Evolutionary conservation across 2,888 invertebrate genomes (phyloP).

Genomic region (Stegophylla sp.): DNA sequence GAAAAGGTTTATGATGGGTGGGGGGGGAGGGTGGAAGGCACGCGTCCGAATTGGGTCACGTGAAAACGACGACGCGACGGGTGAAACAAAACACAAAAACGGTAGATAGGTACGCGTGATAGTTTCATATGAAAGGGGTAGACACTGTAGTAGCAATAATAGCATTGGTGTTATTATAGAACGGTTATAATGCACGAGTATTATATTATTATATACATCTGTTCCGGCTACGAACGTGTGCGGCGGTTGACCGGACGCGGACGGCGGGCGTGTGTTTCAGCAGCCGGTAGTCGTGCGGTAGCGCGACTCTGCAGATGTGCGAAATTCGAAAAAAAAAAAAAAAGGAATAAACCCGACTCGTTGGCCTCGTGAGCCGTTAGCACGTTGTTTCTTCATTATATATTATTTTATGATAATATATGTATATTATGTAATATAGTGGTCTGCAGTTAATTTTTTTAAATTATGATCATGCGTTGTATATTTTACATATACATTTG

Average conservation of each 20-base stretch:
- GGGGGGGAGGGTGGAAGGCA: not conserved
- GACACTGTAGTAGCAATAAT: not conserved
- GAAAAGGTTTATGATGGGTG: too few relatives aligned
- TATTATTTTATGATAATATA: not conserved
- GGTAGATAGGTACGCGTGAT: too few relatives aligned
- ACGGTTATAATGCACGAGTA: not conserved
- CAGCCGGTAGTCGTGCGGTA: conserved; percentile 9
- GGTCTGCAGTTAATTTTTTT: too few relatives aligned
- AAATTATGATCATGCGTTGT: too few relatives aligned
- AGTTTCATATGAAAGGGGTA: not conserved
- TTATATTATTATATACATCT: too few relatives aligned
- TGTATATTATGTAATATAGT: too few relatives aligned
- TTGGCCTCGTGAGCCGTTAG: not conserved
- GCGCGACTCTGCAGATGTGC: conserved; percentile 42
- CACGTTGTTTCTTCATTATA: conserved; percentile 8
- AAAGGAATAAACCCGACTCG: not conserved
- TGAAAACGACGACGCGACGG: not conserved
- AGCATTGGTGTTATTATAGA: not conserved
- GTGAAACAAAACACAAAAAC: not conserved
- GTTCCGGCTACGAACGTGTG: not conserved
- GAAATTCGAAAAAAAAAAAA: conserved; percentile 7
- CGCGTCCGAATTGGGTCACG: conserved; percentile 15
- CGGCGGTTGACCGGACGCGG: conserved; percentile 12
- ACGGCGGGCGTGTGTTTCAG: not conserved
- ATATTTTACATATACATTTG: too few relatives aligned